Conservation (phyloP, 2,888 invertebrate species). For the Incurvaria masculella region DNA sequence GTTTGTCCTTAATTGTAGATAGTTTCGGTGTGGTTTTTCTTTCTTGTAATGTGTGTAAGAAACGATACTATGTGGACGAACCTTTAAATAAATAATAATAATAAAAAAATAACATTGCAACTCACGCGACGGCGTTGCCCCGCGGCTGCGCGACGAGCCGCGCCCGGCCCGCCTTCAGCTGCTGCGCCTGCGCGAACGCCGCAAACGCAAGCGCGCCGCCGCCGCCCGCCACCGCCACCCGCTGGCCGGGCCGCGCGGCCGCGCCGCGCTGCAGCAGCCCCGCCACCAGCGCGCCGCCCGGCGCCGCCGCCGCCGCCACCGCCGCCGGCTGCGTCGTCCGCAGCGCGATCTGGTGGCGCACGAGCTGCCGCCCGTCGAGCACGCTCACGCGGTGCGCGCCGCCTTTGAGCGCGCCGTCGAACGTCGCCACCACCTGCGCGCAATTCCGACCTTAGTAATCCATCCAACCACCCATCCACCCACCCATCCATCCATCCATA, state of each 20-base stretch:
- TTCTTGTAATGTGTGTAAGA: background rate
- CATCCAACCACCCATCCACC: too few species aligned
- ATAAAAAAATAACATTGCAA: conserved; percentile 13
- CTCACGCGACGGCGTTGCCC: conserved; percentile 27
- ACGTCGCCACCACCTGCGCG: conserved; percentile 19
- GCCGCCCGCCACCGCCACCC: conserved; percentile 31
- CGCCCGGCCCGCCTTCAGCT: conserved; percentile 33
- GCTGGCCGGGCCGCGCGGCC: conserved; percentile 26
- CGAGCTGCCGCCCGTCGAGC: conserved; percentile 33
- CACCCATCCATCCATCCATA: too few species aligned
- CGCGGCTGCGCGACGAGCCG: conserved; percentile 28
- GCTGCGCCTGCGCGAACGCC: conserved; percentile 30
- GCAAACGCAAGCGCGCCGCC: conserved; percentile 34
- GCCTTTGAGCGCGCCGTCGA: conserved; percentile 8
- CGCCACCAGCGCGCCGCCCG: conserved; percentile 29
- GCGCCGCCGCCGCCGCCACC: conserved; percentile 21
- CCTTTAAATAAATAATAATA: background rate
- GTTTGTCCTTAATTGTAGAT: too few species aligned
- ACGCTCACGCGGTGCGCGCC: conserved; percentile 26
- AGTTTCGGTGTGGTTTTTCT: too few species aligned
- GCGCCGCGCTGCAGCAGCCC: conserved; percentile 33
- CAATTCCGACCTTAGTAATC: conserved; percentile 21
- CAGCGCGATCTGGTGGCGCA: too few species aligned
- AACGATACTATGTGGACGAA: too few species aligned
- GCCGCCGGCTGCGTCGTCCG: conserved; percentile 24